Percentiles rank a stretch among this genome's conserved stretches.
These are phyloP conservation scores for Muscina levida DNA, from an alignment of 2,888 invertebrate genomes.

Conservation along the genomic window DNA sequence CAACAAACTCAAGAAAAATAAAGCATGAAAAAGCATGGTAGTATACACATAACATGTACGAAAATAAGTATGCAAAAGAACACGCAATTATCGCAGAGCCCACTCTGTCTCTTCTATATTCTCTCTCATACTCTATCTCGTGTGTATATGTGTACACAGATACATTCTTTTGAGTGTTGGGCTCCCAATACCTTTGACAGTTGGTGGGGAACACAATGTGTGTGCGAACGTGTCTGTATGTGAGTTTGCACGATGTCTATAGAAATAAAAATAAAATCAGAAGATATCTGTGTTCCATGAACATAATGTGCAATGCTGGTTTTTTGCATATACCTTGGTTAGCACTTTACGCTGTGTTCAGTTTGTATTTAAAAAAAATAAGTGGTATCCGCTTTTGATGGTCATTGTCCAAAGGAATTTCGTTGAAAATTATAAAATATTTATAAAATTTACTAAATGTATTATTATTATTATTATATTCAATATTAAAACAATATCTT, in stretches of 20 bases:
- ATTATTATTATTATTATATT: too few relatives aligned
- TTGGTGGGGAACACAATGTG: conserved; percentile 1
- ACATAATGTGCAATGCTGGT: too few relatives aligned
- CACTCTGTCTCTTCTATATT: conserved; percentile 12
- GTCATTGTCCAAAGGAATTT: too few relatives aligned
- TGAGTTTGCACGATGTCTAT: not conserved
- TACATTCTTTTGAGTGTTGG: conserved; percentile 17
- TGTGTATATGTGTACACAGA: conserved; percentile 38
- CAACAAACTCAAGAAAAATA: conserved; percentile 60
- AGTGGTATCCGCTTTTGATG: conserved; percentile 1
- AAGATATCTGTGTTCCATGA: conserved; percentile 25
- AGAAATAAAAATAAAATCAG: conserved; percentile 7
- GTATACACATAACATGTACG: conserved; percentile 76
- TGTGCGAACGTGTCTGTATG: not conserved
- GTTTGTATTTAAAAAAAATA: not conserved
- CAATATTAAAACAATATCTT: too few relatives aligned
- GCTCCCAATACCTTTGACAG: conserved; percentile 4
- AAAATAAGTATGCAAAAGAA: conserved; percentile 37
- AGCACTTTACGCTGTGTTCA: conserved; percentile 15
- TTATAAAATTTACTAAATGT: too few relatives aligned
- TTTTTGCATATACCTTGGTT: too few relatives aligned
- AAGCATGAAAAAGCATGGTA: conserved; percentile 70
- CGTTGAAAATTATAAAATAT: too few relatives aligned
- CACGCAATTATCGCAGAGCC: conserved; percentile 34
- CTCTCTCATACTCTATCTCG: conserved; percentile 35